A percentile compares a stretch with the other conserved stretches of the same genome.
phyloP scores from a whole-genome alignment of 35 echinoderm and acorn worm genomes.

The Ptychodera flava region DNA sequence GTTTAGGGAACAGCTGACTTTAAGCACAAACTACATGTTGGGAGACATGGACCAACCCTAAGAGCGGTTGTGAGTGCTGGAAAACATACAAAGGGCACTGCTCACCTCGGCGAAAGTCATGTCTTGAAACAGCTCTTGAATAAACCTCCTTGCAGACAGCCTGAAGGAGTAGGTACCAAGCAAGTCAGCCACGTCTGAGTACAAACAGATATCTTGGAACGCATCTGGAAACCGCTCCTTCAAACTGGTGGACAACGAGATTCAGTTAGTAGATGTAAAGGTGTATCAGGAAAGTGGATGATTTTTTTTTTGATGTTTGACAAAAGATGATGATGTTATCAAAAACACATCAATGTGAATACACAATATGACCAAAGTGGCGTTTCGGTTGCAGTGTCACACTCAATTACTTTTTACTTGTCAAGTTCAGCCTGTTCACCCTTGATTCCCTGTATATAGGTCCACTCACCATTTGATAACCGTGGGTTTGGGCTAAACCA shows the following conservation, averaged over 20 bases:
- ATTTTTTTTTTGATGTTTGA: no score
- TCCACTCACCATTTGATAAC: no score
- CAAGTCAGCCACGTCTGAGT: slow-evolving; percentile 68
- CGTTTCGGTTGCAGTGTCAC: no score
- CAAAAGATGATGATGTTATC: no score
- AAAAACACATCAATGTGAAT: no score
- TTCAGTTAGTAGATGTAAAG: no score
- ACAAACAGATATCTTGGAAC: slow-evolving; percentile 83
- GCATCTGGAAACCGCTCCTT: slow-evolving; percentile 70
- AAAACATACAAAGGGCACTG: not conserved
- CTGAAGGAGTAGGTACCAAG: slow-evolving; percentile 73
- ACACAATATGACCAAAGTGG: no score
- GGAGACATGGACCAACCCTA: not conserved
- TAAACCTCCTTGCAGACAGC: slow-evolving; percentile 71
- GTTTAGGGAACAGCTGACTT: not conserved
- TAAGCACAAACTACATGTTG: not conserved
- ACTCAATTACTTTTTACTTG: no score
- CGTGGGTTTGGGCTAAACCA: no score
- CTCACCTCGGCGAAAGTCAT: slow-evolving; percentile 67
- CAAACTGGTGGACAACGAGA: slow-evolving; percentile 26
- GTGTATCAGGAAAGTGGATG: no score
- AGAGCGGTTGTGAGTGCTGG: not conserved
- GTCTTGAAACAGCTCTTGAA: slow-evolving; percentile 94
- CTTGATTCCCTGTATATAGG: no score
- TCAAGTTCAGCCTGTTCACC: no score